Percentiles rank a stretch among this genome's conserved stretches.
Evolutionary conservation across 2,888 invertebrate genomes (phyloP).

Genomic region (Stegana nigrithorax): DNA sequence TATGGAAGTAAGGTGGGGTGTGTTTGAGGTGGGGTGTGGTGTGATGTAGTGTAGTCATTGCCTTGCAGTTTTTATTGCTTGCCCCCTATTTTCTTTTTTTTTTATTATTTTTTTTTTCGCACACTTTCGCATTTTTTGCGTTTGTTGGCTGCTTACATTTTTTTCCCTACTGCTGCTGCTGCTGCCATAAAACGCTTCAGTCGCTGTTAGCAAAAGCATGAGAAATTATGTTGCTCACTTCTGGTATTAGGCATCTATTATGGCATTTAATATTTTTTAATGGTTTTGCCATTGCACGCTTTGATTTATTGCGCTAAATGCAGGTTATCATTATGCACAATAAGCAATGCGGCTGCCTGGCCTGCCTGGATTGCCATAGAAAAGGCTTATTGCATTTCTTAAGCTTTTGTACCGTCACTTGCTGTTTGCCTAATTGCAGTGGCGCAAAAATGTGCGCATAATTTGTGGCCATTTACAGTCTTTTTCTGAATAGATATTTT

Average conservation of each 20-base stretch:
- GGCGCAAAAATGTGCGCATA: no score
- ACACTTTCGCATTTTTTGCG: not conserved
- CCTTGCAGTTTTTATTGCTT: not conserved
- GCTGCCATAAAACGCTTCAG: not conserved
- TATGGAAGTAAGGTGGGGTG: no score
- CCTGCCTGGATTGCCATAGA: no score
- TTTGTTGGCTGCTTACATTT: not conserved
- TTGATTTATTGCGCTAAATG: slow-evolving; percentile 11
- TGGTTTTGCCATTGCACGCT: not conserved
- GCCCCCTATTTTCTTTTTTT: not conserved
- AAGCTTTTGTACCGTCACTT: no score
- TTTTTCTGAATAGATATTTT: no score
- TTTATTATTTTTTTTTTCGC: not conserved
- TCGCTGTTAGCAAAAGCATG: not conserved
- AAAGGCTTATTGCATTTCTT: no score
- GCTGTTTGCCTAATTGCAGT: no score
- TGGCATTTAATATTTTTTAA: slow-evolving; percentile 11
- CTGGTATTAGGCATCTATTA: slow-evolving; percentile 12
- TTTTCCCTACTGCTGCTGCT: not conserved
- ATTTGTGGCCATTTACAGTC: no score
- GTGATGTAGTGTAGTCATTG: no score
- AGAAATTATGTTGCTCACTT: slow-evolving; percentile 10
- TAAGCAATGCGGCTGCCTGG: no score
- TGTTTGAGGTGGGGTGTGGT: no score
- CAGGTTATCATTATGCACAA: slow-evolving; percentile 5